Evolutionary conservation across 2,113 vertebrate genomes (phyloP), one percentile per base, ranked within the genome.

Genomic region (Eptesicus fuscus): DNA sequence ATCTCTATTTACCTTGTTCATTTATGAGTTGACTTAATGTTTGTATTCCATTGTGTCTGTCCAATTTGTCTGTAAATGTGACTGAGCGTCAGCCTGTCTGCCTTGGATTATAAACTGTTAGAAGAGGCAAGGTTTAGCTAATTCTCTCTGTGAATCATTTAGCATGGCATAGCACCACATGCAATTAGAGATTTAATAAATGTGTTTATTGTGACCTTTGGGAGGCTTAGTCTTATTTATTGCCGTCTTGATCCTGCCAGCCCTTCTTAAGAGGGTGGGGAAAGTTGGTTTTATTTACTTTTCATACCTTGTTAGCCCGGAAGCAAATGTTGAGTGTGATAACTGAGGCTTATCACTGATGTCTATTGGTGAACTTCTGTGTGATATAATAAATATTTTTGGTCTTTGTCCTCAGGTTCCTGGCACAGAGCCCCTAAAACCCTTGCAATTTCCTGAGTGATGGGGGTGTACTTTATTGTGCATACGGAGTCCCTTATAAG

Each of bases 81-180:
- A 40, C 11, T 11, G 23, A 87, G 85, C 51, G 23, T 76, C 88
- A 93, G 90, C 37, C 93, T 90, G 93, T 95, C 95, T 95, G 95
- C 44, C 74, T 80, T 56, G 73, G 86, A n/a, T 23, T 73, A 35
- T 94, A 95, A 96, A 96, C 83, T 82, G 23, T 84, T 47, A 44
- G 40, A 47, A 71, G 85, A 77, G 40, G 22, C 80, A 49, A 69
- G 76, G 23, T 17, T 92, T 74, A 63, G 80, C 42, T 30, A 28
- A 47, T 73, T 88, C 40, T 63, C 95, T 96, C 77, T 97, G 88
- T 96, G 84, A 93, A 28, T 93, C 93, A 92, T 11, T 86, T 70
- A 70, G 44, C 28, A 37, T 56, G 28, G 53, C 56, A 37, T 13
- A 90, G 71, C 59, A 86, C 13, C 76, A 20, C 82, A 40, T 25